Evolutionary conservation across 92 coral and sea anemone species (phyloP), one percentile per base, ranked within the genome.

Genomic region (Zoanthus sociatus): DNA sequence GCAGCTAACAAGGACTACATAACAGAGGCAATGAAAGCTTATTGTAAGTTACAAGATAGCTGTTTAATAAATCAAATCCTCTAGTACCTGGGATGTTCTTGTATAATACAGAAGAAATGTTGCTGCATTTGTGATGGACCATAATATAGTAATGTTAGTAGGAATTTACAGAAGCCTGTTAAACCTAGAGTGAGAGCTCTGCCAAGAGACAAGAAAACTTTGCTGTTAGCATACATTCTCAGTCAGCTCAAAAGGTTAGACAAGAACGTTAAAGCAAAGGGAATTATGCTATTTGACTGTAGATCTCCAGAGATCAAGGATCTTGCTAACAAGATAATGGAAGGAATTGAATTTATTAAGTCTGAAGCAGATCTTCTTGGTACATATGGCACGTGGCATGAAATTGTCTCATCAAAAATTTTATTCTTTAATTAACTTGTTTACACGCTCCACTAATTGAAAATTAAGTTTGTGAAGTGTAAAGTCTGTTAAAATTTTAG

Each of bases 91-190:
- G 90, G 95, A 78, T 87, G 84, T 88, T 64, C 89, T 61, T 17
- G 74, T 84, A 66, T 81, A 14, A 55, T 73, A 30, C 91, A 92
- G 68, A 42, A 86, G 1, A 87, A 84, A 15, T 92, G 93, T 58
- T 93, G 93, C 85, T 90, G 90, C 86, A 75, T 93, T 30, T 93
- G 95, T 87, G 94, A 91, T 87, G 87, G 83, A 13, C 71, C 74
- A 26, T 26, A 26, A 84, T 84, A 17, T 54, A 58, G 66, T 51
- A 81, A 26, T 51, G 84, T 67, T 45, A 79, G 7, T 42, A 84
- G 87, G 21, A 14, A 68, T 26, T 44, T 68, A 68, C 26, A 26
- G 26, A 11, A 12, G 7, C 70, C 72, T 54, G 75, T 21, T 87
- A 11, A 14, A 78, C 9, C 50, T 56, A 33, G 54, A 73, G 63